phyloP scores from a whole-genome alignment of 92 coral and sea anemone species.

The Nematostella vectensis region DNA sequence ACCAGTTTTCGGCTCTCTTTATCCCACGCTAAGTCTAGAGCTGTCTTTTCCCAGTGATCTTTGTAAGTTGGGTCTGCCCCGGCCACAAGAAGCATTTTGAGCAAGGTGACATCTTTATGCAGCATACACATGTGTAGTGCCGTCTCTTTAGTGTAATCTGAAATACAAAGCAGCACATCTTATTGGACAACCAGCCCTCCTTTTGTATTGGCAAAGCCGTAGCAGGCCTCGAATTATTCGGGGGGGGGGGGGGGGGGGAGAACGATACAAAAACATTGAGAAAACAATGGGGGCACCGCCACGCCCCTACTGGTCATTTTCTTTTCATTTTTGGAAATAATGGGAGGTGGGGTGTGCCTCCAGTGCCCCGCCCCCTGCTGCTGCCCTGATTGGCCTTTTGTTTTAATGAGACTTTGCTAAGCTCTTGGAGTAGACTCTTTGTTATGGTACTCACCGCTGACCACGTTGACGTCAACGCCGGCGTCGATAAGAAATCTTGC shows the following conservation, averaged over 20 bases:
- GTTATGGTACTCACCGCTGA: conserved; percentile 33
- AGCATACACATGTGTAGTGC: conserved; percentile 63
- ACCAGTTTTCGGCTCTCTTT: conserved; percentile 17
- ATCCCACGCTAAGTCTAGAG: conserved; percentile 36
- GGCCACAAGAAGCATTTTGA: conserved; percentile 41
- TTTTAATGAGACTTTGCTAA: too few relatives aligned
- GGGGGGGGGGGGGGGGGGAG: too few relatives aligned
- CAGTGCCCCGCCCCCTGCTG: too few relatives aligned
- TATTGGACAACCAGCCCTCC: background rate
- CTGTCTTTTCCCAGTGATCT: conserved; percentile 47
- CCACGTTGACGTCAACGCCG: conserved; percentile 58
- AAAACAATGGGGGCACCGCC: too few relatives aligned
- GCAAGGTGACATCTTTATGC: conserved; percentile 37
- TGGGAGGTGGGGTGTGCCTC: too few relatives aligned
- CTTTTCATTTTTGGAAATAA: too few relatives aligned
- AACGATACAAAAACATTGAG: too few relatives aligned
- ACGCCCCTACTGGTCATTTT: too few relatives aligned
- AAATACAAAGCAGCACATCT: background rate
- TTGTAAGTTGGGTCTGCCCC: conserved; percentile 66
- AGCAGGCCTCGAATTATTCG: too few relatives aligned
- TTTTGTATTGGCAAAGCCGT: too few relatives aligned
- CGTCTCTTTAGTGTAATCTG: conserved; percentile 52
- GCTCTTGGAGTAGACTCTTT: too few relatives aligned
- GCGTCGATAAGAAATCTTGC: conserved; percentile 46
- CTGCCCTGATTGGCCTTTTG: too few relatives aligned